Base-by-base conservation (phyloP, 1,140 invertebrate genomes). In the Bombyx mandarina region DNA sequence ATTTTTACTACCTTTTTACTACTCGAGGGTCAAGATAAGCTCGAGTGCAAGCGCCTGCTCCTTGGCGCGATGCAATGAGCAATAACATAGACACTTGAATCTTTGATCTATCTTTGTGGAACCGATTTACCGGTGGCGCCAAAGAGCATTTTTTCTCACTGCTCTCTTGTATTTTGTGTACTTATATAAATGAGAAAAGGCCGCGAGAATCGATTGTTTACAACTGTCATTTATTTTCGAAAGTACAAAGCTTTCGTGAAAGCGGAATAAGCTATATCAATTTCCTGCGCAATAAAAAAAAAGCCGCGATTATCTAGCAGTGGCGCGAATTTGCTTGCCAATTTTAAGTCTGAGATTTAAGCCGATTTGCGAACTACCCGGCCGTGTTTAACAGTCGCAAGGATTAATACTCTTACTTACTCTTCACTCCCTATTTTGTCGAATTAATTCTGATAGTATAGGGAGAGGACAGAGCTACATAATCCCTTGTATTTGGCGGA, bases 1-100 rank as follows among this genome's bases (percentile, higher is more conserved):
- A 83, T 74, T 83, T 84, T 86, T 82, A 83, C 71, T 80, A 77
- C 72, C 75, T 77, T 81, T 80, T 79, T 82, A 82, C 77, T 73
- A 76, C 68, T 83, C 76, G 66, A 82, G 77, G 73, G 72, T 71
- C 72, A 63, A 69, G 81, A 83, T 84, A 86, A 84, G 58, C 60
- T 79, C 72, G 63, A 80, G 76, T 77, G 73, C 66, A 73, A 35
- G 72, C 73, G 70, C 52, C 45, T 71, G 71, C 67, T 70, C 65
- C 60, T 61, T 69, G 66, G 7, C 43, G 2, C 22, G 9, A 45
- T 12, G 26, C 45, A 46, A 49, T 48, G 63, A 77, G 61, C 63
- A 35, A 35, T 35, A 60, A 64, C 66, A 54, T 67, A 63, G 64
- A 60, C 74, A 76, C 79, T 82, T 66, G 71, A 80, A 12, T 66